Evolutionary conservation across 92 coral and sea anemone species (phyloP).

Genomic region (Siderastrea siderea): DNA sequence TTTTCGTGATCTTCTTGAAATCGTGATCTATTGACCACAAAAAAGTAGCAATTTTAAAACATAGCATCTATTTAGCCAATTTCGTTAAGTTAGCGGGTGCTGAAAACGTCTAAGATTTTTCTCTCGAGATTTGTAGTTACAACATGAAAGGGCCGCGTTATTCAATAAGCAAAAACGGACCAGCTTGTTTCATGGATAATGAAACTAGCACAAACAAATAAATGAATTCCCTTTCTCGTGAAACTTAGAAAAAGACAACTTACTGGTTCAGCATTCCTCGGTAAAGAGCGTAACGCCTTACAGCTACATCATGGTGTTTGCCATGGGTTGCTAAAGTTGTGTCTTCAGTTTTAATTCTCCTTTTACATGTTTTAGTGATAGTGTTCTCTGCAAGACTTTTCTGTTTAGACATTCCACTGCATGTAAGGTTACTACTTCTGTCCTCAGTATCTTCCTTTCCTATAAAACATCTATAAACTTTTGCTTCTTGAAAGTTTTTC

Average conservation of each 20-base stretch:
- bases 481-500: not conserved
- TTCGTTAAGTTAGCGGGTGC: not conserved
- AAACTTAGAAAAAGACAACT: not conserved
- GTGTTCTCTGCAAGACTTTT: not conserved
- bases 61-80: not conserved
- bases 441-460: not conserved
- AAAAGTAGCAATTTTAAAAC: not conserved
- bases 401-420: not conserved
- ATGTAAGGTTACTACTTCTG: not conserved
- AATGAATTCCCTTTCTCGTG: too few relatives aligned
- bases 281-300: conserved; percentile 45
- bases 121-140: too few relatives aligned
- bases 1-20: conserved; percentile 17
- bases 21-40: conserved; percentile 2
- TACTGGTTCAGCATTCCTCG: conserved; percentile 54
- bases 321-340: not conserved
- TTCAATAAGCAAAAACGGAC: not conserved
- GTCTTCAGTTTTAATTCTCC: not conserved
- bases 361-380: not conserved
- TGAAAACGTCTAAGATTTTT: too few relatives aligned
- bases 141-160: not conserved
- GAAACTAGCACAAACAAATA: too few relatives aligned
- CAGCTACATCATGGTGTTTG: not conserved
- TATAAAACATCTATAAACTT: conserved; percentile 16
- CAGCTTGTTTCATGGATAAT: too few relatives aligned